phyloP scores from a whole-genome alignment of 2,113 vertebrate genomes.

The Lasiurus cinereus region DNA sequence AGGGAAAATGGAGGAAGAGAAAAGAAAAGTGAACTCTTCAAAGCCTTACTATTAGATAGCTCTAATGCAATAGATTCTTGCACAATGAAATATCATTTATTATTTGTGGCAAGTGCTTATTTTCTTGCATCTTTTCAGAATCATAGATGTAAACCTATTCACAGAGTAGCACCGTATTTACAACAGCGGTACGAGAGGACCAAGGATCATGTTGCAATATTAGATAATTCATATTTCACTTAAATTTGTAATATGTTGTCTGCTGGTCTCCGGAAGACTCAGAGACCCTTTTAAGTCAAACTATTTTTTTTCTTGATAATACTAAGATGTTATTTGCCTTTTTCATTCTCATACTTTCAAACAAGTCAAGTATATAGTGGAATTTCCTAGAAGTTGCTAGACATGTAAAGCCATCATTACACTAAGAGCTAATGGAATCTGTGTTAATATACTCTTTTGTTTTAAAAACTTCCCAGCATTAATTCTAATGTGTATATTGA shows the following conservation, averaged over 20 bases:
- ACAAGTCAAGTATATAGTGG: neutral
- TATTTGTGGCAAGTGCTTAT: neutral
- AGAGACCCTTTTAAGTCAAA: neutral
- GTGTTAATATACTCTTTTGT: neutral
- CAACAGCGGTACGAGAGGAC: neutral
- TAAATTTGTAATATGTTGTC: neutral
- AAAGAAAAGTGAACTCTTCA: neutral
- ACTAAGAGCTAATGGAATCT: neutral
- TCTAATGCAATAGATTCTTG: neutral
- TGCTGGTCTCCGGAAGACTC: neutral
- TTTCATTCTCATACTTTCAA: constrained; percentile 18
- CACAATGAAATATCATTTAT: neutral
- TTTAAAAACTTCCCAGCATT: neutral
- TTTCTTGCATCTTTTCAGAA: constrained; percentile 31
- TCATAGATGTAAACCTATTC: neutral
- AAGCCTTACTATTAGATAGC: neutral
- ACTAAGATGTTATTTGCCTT: neutral
- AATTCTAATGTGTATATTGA: neutral
- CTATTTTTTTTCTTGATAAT: neutral
- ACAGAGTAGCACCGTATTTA: too few relatives aligned
- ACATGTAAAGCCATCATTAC: neutral
- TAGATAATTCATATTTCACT: neutral
- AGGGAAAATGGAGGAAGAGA: neutral
- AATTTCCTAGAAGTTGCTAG: neutral
- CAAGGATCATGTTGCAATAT: neutral